phyloP scores from a whole-genome alignment of 2,113 vertebrate species.

The Trichomycterus rosablanca region DNA sequence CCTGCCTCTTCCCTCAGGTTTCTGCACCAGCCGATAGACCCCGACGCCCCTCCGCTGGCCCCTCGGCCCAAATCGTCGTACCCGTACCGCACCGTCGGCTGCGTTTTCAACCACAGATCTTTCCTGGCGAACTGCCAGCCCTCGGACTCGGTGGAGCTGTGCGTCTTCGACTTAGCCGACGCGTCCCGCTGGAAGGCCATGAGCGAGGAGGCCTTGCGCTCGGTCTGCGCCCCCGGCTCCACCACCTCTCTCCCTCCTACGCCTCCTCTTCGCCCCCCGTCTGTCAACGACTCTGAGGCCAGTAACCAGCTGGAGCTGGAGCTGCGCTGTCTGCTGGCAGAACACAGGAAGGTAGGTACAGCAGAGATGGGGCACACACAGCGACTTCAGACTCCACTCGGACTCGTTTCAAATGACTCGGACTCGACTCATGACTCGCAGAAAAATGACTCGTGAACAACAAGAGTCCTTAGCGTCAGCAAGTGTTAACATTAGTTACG shows the following conservation, averaged over 20 bases:
- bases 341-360: slow-evolving; percentile 87
- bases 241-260: slow-evolving; percentile 74
- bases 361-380: too few relatives aligned
- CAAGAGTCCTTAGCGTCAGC: too few relatives aligned
- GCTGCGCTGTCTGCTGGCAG: slow-evolving; percentile 78
- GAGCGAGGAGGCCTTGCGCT: slow-evolving; percentile 89
- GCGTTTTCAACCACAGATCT: slow-evolving; percentile 87
- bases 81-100: slow-evolving; percentile 87
- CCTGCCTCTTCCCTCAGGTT: slow-evolving; percentile 70
- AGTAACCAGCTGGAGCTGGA: slow-evolving; percentile 92
- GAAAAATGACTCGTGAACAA: too few relatives aligned
- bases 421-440: too few relatives aligned
- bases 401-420: too few relatives aligned
- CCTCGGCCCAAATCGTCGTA: slow-evolving; percentile 80
- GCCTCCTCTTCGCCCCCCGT: slow-evolving; percentile 80
- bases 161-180: slow-evolving; percentile 85
- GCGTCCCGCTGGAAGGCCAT: slow-evolving; percentile 94
- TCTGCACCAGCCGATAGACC: slow-evolving; percentile 78
- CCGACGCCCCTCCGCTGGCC: slow-evolving; percentile 76
- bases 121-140: slow-evolving; percentile 93
- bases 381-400: too few relatives aligned
- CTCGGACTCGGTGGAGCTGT: slow-evolving; percentile 82
- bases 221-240: slow-evolving; percentile 80
- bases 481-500: too few relatives aligned
- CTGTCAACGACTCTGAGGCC: slow-evolving; percentile 70